Conservation (phyloP, 2,113 vertebrate species). For the Burhinus bistriatus region DNA sequence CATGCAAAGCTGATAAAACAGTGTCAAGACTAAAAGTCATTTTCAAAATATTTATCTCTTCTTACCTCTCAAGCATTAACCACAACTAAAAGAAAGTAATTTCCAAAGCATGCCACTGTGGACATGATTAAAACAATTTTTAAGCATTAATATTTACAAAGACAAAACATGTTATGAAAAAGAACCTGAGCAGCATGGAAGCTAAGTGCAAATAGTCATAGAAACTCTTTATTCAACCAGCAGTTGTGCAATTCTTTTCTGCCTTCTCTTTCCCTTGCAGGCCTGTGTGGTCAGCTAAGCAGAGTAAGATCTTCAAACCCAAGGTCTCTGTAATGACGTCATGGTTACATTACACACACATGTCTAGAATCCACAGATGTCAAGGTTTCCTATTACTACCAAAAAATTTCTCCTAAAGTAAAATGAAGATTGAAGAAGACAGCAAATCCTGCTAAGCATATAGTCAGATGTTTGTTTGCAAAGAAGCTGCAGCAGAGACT, state of each 20-base stretch:
- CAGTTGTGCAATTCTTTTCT: background rate
- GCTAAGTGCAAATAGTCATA: background rate
- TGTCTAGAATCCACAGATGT: background rate
- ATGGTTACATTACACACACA: fast-evolving
- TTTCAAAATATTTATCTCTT: background rate
- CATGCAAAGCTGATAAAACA: background rate
- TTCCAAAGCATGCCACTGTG: background rate
- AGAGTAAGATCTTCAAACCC: background rate
- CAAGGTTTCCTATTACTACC: background rate
- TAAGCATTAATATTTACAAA: background rate
- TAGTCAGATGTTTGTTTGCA: background rate
- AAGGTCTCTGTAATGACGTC: background rate
- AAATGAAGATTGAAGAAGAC: background rate
- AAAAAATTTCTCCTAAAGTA: background rate
- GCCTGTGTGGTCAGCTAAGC: background rate
- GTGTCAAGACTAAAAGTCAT: background rate
- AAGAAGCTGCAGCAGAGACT: background rate
- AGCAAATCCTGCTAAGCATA: background rate
- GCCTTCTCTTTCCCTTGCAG: background rate
- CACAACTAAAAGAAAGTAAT: background rate
- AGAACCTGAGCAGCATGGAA: background rate
- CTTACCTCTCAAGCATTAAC: background rate
- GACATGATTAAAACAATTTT: background rate
- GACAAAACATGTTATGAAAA: background rate
- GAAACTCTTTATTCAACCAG: background rate